Evolutionary conservation across 2,113 vertebrate species (phyloP).

Genomic region (Romanogobio albipinnatus): DNA sequence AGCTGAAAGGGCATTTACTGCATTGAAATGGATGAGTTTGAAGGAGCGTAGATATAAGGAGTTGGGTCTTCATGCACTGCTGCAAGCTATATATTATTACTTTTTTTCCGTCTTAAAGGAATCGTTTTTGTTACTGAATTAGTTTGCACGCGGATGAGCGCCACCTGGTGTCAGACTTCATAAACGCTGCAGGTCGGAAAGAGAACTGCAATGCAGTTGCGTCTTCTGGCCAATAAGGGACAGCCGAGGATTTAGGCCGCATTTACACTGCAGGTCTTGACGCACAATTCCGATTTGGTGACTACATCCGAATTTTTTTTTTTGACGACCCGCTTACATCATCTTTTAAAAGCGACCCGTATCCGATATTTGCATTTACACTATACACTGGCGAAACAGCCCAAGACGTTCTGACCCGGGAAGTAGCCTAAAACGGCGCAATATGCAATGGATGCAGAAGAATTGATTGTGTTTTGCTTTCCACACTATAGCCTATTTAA

Average conservation of each 20-base stretch:
- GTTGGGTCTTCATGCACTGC: slow-evolving; percentile 32
- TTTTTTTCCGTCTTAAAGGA: slow-evolving; percentile 56
- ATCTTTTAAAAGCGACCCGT: too few relatives aligned
- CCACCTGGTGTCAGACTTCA: slow-evolving; percentile 10
- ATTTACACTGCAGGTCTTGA: too few relatives aligned
- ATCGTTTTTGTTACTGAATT: slow-evolving; percentile 40
- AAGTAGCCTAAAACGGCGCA: too few relatives aligned
- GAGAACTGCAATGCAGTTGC: background rate
- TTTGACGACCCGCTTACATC: too few relatives aligned
- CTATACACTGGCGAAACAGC: too few relatives aligned
- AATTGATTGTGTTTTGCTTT: too few relatives aligned
- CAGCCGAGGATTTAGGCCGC: background rate
- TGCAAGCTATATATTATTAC: slow-evolving; percentile 30
- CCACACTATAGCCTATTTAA: too few relatives aligned
- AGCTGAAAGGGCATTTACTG: slow-evolving; percentile 50
- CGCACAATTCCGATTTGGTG: too few relatives aligned
- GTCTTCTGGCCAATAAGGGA: background rate
- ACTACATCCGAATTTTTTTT: too few relatives aligned
- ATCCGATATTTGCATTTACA: too few relatives aligned
- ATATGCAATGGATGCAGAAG: too few relatives aligned
- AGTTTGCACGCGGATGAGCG: background rate
- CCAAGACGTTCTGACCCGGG: too few relatives aligned
- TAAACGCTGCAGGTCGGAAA: background rate
- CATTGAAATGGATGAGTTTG: slow-evolving; percentile 35
- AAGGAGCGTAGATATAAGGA: slow-evolving; percentile 1